Percentiles rank a stretch among this genome's conserved stretches.
Conservation (phyloP, 2,113 vertebrate genomes). For the Anhinga anhinga region DNA sequence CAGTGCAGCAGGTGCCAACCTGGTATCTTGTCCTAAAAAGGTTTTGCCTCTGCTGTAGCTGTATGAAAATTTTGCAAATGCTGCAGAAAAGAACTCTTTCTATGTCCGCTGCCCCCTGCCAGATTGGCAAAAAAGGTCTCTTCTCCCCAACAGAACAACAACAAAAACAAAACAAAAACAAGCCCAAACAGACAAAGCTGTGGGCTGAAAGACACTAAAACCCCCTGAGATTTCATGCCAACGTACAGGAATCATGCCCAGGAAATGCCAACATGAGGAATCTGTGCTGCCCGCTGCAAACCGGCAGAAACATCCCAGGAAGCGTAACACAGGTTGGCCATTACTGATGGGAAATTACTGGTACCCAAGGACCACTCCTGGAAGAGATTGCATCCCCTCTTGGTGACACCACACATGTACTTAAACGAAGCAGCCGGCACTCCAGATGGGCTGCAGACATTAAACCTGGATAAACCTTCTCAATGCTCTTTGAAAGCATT, state of each 20-base stretch:
- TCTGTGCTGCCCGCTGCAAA: background rate
- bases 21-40: background rate
- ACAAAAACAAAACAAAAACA: background rate
- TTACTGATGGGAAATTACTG: background rate
- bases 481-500: background rate
- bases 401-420: background rate
- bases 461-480: background rate
- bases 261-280: background rate
- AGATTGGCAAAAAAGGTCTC: background rate
- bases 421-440: background rate
- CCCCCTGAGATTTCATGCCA: background rate
- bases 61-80: background rate
- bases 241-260: background rate
- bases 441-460: background rate
- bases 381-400: background rate
- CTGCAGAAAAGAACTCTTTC: background rate
- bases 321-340: background rate
- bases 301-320: background rate
- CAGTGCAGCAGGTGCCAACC: background rate
- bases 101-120: rapidly evolving
- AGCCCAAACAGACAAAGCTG: no score
- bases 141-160: background rate
- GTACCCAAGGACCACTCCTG: background rate
- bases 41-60: background rate
- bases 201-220: background rate